These are phyloP conservation scores for Calcarius lapponicus DNA, from an alignment of 2,797 vertebrate species.

Conservation along the genomic window DNA sequence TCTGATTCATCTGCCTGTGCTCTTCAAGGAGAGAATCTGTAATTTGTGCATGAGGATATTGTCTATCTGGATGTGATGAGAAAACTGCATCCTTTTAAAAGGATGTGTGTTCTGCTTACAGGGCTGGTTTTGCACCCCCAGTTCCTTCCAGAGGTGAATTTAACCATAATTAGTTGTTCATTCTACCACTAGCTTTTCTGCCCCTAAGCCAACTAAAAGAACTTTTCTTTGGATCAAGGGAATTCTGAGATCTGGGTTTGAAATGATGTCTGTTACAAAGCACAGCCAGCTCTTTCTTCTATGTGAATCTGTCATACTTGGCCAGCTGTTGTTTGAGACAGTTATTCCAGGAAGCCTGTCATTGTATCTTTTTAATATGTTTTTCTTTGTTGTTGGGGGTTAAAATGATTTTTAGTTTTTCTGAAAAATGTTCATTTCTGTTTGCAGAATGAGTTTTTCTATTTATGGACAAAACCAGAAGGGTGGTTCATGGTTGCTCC, in stretches of 20 bases:
- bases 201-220: background rate
- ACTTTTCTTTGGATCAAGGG: background rate
- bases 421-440: background rate
- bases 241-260: slow-evolving; percentile 42
- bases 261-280: slow-evolving; percentile 9
- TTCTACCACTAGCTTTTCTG: background rate
- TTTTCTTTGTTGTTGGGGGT: background rate
- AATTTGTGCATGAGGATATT: background rate
- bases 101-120: background rate
- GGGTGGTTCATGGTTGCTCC: background rate
- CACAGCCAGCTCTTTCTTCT: background rate
- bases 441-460: background rate
- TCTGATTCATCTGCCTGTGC: background rate
- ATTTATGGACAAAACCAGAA: background rate
- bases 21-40: background rate
- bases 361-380: background rate
- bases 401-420: background rate
- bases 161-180: background rate
- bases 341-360: slow-evolving; percentile 39
- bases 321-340: slow-evolving; percentile 54
- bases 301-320: background rate
- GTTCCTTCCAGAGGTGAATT: background rate
- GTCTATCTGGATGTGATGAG: background rate
- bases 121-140: background rate
- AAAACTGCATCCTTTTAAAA: background rate